These are phyloP conservation scores for Ormyrus nitidulus DNA, from an alignment of 2,888 invertebrate genomes.

Conservation along the genomic window DNA sequence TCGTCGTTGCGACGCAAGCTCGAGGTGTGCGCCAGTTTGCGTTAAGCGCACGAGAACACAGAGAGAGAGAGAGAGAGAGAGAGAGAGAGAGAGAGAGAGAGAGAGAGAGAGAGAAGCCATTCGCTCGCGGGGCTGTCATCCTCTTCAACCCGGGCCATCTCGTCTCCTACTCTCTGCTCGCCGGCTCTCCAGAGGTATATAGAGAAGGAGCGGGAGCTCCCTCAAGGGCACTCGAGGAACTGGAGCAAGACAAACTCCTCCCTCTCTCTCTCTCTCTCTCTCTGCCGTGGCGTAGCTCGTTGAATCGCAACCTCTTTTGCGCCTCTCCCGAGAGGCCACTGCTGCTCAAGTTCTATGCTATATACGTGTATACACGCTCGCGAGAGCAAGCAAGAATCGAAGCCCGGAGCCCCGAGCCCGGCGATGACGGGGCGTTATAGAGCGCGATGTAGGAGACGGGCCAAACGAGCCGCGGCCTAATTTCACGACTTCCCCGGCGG, in stretches of 20 bases:
- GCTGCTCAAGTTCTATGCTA: slow-evolving; percentile 12
- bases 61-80: no score
- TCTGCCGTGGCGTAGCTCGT: slow-evolving; percentile 10
- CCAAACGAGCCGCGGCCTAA: slow-evolving; percentile 47
- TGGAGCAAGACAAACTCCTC: slow-evolving; percentile 65
- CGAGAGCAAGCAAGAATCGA: slow-evolving; percentile 17
- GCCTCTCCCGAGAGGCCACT: slow-evolving; percentile 29
- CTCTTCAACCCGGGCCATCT: slow-evolving; percentile 48
- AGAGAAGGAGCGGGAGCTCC: slow-evolving; percentile 53
- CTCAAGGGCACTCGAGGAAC: slow-evolving; percentile 65
- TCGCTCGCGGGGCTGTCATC: slow-evolving; percentile 55
- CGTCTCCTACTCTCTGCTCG: slow-evolving; percentile 19
- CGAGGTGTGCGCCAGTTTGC: no score
- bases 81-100: background rate
- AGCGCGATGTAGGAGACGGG: background rate
- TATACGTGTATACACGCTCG: background rate
- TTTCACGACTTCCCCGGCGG: slow-evolving; percentile 15
- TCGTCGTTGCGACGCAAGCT: no score
- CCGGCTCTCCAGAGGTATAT: slow-evolving; percentile 54
- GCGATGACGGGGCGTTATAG: slow-evolving; percentile 23
- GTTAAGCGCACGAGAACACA: no score
- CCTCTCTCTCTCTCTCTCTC: slow-evolving; percentile 18
- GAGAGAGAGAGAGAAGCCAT: slow-evolving; percentile 32
- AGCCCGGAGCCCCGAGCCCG: background rate
- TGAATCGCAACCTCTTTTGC: slow-evolving; percentile 40